Evolutionary conservation across 2,888 invertebrate species (phyloP), one percentile per base, ranked within the genome.

Genomic region (Ormyrus nitidulus): DNA sequence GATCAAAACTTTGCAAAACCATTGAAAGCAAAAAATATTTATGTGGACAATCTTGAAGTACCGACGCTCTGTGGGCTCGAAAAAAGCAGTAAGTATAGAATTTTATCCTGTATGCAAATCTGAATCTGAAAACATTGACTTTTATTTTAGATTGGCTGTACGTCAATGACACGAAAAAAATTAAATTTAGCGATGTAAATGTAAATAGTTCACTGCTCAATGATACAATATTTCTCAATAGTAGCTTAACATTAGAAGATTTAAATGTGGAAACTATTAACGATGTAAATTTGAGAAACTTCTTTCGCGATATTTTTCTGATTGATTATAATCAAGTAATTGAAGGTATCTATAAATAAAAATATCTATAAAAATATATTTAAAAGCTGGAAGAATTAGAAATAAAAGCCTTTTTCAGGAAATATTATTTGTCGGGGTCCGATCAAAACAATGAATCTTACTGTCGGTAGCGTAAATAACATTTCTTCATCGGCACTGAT

Each of bases 31-130:
- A 75, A 83, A 66, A 77, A 74, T 53, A 69, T 88, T 11, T 76
- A 64, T 5, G 78, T 87, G 5, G 68, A 85, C 0, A 53, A 87
- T 49, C 77, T 89, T 48, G 77, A 85, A 81, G 82, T 88, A 8
- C 83, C 86, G 19, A 83, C 85, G 7, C 77, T 88, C 48, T 89
- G 89, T 56, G 88, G 88, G 65, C 84, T 89, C 75, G 83, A 87
- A 6, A 77, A 73, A 19, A 66, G 85, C 53, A 83, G 89, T 89
- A 82, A 85, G 84, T 80, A 34, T 80, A 34, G 34, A 34, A 34
- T 34, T 2, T 34, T 73, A 58, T 70, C 54, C 5, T 44, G 9
- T 44, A 49, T 54, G 5, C 49, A 49, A 58, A 19, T 49, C 10
- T 68, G 44, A 19, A 71, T 51, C 11, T 46, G 46, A 10, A 34